Evolutionary conservation across 1,140 invertebrate species (phyloP).

Genomic region (Pseudomyrmex cubaensis): DNA sequence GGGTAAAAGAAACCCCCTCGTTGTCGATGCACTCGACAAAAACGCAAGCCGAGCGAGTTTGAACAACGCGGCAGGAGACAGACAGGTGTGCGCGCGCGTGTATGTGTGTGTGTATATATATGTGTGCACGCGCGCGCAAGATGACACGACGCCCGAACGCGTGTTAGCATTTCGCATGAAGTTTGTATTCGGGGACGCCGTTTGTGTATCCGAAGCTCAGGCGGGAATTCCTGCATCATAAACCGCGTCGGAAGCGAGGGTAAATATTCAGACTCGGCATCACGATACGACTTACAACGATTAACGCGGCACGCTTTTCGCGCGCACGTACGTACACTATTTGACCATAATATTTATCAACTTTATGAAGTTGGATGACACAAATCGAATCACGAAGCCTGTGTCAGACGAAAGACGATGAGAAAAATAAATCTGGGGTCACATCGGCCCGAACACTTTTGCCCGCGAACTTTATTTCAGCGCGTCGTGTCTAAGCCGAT

Average conservation of each 20-base stretch:
- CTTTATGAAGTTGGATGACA: slow-evolving; percentile 23
- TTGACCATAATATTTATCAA: slow-evolving; percentile 50
- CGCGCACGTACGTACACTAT: slow-evolving; percentile 7
- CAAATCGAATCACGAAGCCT: slow-evolving; percentile 24
- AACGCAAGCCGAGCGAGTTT: slow-evolving; percentile 40
- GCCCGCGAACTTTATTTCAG: slow-evolving; percentile 18
- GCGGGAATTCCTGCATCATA: slow-evolving; percentile 47
- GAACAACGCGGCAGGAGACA: slow-evolving; percentile 14
- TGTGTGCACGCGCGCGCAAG: slow-evolving; percentile 6
- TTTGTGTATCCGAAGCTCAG: slow-evolving; percentile 54
- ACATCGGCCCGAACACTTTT: slow-evolving; percentile 1
- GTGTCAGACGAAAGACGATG: slow-evolving; percentile 3
- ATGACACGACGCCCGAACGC: slow-evolving; percentile 29
- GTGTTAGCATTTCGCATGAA: slow-evolving; percentile 50
- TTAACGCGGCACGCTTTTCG: slow-evolving; percentile 21
- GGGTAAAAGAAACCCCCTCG: neutral
- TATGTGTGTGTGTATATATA: neutral
- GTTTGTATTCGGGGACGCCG: slow-evolving; percentile 50
- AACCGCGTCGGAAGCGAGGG: slow-evolving; percentile 20
- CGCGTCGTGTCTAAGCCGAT: neutral
- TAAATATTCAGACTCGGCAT: slow-evolving; percentile 50
- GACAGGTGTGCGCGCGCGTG: neutral
- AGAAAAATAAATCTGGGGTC: slow-evolving; percentile 13
- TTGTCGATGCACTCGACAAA: slow-evolving; percentile 23
- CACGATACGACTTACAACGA: slow-evolving; percentile 58